Percentiles rank a stretch among this genome's conserved stretches.
phyloP scores from a whole-genome alignment of 2,113 vertebrate genomes.

The Cyanoramphus novaezelandiae region DNA sequence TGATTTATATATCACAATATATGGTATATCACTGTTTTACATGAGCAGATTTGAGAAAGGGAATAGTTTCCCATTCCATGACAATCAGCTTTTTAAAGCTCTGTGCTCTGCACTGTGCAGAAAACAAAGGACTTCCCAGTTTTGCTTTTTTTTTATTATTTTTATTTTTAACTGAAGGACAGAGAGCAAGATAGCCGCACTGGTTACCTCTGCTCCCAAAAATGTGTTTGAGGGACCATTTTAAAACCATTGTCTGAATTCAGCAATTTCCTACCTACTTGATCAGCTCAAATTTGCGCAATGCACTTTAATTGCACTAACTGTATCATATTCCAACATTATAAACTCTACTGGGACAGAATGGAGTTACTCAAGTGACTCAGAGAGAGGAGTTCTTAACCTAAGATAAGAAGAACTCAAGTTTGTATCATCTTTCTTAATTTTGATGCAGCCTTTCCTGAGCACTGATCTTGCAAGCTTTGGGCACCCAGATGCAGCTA shows the following conservation, averaged over 20 bases:
- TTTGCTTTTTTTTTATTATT: neutral
- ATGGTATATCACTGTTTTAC: neutral
- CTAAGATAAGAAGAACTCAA: neutral
- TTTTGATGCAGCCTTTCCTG: neutral
- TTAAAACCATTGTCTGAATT: neutral
- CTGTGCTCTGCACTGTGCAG: neutral
- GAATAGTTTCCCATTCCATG: neutral
- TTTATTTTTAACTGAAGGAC: neutral
- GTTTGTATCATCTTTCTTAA: neutral
- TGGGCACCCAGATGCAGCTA: neutral
- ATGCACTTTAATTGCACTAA: neutral
- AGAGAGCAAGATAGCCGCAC: neutral
- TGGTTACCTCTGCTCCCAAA: neutral
- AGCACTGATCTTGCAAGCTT: neutral
- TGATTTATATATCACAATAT: neutral
- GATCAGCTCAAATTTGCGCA: neutral
- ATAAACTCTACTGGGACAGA: neutral
- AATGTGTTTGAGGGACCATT: neutral
- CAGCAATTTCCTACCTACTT: neutral
- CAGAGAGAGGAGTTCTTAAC: neutral
- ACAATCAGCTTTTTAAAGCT: neutral
- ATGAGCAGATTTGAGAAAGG: neutral
- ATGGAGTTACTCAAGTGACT: neutral
- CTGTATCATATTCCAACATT: neutral
- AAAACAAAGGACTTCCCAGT: neutral